Conservation (phyloP, 2,797 vertebrate genomes). For the Morelia viridis region DNA sequence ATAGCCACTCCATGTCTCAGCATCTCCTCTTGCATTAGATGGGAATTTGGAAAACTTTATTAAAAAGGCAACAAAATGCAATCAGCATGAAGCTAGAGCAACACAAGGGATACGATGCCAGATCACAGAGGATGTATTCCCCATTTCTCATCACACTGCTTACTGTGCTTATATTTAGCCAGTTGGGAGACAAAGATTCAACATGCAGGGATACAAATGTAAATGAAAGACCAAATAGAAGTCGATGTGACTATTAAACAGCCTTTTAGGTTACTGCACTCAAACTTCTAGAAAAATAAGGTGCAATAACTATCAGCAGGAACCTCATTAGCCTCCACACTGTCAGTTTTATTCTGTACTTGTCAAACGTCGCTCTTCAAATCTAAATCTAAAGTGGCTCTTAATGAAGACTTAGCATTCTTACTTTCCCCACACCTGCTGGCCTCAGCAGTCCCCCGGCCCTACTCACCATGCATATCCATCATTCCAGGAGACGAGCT, state of each 20-base stretch:
- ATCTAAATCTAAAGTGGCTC: background rate
- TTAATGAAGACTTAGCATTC: background rate
- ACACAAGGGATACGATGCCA: background rate
- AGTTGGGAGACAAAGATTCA: background rate
- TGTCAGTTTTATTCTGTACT: background rate
- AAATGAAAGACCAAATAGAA: background rate
- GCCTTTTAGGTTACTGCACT: background rate
- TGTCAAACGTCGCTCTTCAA: background rate
- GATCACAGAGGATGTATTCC: background rate
- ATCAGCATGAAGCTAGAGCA: conserved; percentile 17
- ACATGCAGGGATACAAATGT: background rate
- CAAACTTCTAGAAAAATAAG: background rate
- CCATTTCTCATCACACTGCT: background rate
- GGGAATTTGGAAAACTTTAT: background rate
- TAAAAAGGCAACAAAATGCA: background rate
- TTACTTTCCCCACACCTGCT: too few species aligned
- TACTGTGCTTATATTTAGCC: background rate
- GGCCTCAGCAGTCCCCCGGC: background rate
- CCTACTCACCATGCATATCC: conserved; percentile 94
- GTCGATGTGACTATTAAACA: background rate
- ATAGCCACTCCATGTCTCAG: conserved; percentile 6
- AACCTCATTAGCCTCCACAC: too few species aligned
- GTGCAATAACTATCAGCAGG: background rate
- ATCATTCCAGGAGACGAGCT: conserved; percentile 99
- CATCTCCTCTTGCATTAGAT: background rate